Base-by-base conservation (phyloP, 2,113 vertebrate genomes). In the Mastomys coucha region DNA sequence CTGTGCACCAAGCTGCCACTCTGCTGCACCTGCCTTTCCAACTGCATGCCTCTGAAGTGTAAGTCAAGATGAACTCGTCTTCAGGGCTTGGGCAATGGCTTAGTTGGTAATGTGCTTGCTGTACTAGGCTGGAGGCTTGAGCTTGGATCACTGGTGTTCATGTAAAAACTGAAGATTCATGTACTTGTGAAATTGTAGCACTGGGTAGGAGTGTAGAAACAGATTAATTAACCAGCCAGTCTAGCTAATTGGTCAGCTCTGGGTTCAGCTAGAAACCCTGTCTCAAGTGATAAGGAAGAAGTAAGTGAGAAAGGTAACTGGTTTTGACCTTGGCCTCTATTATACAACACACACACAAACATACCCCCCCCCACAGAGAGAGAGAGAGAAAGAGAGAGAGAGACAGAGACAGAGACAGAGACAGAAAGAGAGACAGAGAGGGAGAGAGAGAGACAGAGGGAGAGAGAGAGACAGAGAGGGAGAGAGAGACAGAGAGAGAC, bases 51-150 rank as follows among this genome's bases (percentile, higher is more conserved):
- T 73, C 20, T 28, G 86, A 72, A 14, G 36, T 88, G 13, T 17
- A 26, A 56, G 49, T 53, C 22, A 56, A 7, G 20, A 39, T 24
- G n/a, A 39, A n/a, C 22, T 26, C 8, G 39, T 56, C 86, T 51
- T 51, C 7, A 26, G 17, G 65, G 11, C 16, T 51, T 0, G 1
- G 5, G 20, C 19, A 1, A 5, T 12, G 42, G 31, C 19, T 70
- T 45, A 51, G 42, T 24, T 51, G 31, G 10, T 87, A 24, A 28
- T 26, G 31, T 24, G 65, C 19, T 11, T 24, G 12, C 28, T 19
- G 14, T 65, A 28, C 16, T 33, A 42, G 7, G 8, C 3, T 42
- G 39, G 49, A 67, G 16, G 19, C 16, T 45, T 49, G 42, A 49
- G 17, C 20, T 45, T 86, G 39, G 26, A 12, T 86, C 39, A 11